Conservation (phyloP, 2,113 vertebrate genomes). For the Microtus oregoni region DNA sequence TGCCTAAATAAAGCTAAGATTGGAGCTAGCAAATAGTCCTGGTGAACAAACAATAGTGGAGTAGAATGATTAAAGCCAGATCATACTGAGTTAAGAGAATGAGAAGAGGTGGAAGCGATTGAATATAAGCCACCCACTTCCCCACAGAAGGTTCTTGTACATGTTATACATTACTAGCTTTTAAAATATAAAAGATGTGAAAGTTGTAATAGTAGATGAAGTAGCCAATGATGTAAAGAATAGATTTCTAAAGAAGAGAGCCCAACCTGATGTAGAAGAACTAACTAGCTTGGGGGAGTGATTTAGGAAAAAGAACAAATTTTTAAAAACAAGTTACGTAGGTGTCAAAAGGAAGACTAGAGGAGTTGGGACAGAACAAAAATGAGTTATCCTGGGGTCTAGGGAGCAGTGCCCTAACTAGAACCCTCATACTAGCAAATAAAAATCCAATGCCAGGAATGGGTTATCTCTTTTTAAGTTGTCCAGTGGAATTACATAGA, state of each 20-base stretch:
- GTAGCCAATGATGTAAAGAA: neutral
- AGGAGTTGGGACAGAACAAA: neutral
- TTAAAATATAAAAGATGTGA: neutral
- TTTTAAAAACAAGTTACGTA: neutral
- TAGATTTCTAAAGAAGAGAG: neutral
- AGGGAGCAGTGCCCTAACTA: neutral
- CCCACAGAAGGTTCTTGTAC: neutral
- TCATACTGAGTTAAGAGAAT: neutral
- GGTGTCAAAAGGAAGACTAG: neutral
- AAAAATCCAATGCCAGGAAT: neutral
- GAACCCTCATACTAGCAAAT: neutral
- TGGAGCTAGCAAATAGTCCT: neutral
- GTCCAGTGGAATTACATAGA: neutral
- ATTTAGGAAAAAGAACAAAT: neutral
- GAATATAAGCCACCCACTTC: neutral
- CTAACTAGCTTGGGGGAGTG: neutral
- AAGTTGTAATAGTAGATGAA: conserved; percentile 48
- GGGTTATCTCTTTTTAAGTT: neutral
- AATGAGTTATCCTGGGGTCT: neutral
- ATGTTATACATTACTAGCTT: neutral
- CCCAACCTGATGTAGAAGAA: neutral
- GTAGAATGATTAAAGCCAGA: neutral
- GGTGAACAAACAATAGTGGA: neutral
- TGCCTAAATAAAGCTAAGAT: conserved; percentile 24
- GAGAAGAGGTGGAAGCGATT: neutral